Base-by-base conservation (phyloP, 2,797 vertebrate species). In the Percopsis omiscomaycus region DNA sequence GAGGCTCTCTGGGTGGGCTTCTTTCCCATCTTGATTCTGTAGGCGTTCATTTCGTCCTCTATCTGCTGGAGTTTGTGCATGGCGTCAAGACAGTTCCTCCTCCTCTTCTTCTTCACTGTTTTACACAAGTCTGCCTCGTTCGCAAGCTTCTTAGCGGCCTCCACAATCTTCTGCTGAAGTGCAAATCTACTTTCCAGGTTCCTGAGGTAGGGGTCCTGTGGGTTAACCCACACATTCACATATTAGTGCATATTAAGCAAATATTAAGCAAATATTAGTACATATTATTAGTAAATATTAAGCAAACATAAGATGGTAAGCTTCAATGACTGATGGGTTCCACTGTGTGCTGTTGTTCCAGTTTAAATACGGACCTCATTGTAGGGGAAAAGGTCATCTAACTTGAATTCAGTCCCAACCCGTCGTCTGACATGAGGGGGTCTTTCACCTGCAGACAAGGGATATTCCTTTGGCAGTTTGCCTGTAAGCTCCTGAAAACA, bases 41-140 rank as follows among this genome's bases (percentile, higher is more conserved):
- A 98, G 52, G 96, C 95, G 46, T 99, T 98, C 86, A 98, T 98
- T 69, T 96, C 91, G 2, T 97, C 94, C 85, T 99, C 96, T n/a
- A 96, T 94, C 86, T 95, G 96, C 86, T 98, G 95, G 1, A 99
- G 94, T 69, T 90, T 97, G 77, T 94, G 95, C 84, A 98, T 90
- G 11, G 97, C 94, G 10, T 97, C 97, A 16, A 91, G 64, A 65
- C 96, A 98, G 60, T 98, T 98, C 52, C 96, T 94, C 74, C 96
- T 95, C 77, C 98, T 91, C 78, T 97, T 97, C 82, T 96, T 98
- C 89, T 94, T 98, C 66, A 98, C 95, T 0, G 95, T 97, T 88
- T 98, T 98, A 78, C 94, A 94, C 59, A 98, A 81, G 64, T 98
- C 96, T 2, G 93, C 22, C 83, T 99, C 98, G 0, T 83, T 93